Evolutionary conservation across 2,888 invertebrate species (phyloP).

Genomic region (Xestia ashworthii): DNA sequence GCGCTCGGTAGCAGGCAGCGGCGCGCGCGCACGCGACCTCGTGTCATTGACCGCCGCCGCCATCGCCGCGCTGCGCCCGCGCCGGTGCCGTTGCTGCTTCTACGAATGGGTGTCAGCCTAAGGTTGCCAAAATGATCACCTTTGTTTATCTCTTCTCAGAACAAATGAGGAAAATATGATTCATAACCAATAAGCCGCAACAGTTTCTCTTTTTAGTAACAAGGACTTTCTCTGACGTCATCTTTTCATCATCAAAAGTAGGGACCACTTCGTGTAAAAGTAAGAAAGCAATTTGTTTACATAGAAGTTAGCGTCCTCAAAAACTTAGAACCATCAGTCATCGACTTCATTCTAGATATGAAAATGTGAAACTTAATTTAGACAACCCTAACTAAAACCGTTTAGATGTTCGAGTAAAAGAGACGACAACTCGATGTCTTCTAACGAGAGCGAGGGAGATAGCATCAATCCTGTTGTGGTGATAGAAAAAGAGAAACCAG

Average conservation of each 20-base stretch:
- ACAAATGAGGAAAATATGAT: slow-evolving; percentile 28
- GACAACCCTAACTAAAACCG: slow-evolving; percentile 67
- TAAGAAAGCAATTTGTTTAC: slow-evolving; percentile 21
- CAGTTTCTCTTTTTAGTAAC: slow-evolving; percentile 30
- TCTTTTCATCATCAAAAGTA: slow-evolving; percentile 13
- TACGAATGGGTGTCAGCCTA: slow-evolving; percentile 74
- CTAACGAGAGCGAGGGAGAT: slow-evolving; percentile 65
- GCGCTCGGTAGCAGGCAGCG: slow-evolving; percentile 67
- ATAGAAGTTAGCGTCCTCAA: slow-evolving; percentile 5
- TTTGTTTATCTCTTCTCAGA: slow-evolving; percentile 35
- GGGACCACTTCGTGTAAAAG: neutral
- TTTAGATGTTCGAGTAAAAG: slow-evolving; percentile 67
- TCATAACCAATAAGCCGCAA: slow-evolving; percentile 8
- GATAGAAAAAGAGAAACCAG: slow-evolving; percentile 70
- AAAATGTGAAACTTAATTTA: slow-evolving; percentile 36
- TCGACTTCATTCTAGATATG: slow-evolving; percentile 18
- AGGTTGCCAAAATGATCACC: slow-evolving; percentile 68
- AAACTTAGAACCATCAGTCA: slow-evolving; percentile 22
- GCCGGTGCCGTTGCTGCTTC: slow-evolving; percentile 75
- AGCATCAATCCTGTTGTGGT: slow-evolving; percentile 67
- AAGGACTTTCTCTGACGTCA: slow-evolving; percentile 29
- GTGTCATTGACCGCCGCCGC: slow-evolving; percentile 84
- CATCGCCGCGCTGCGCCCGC: slow-evolving; percentile 69
- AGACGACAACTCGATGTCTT: slow-evolving; percentile 62
- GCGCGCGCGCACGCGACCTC: slow-evolving; percentile 84